phyloP scores from a whole-genome alignment of 2,113 vertebrate species.

The Zosterops lateralis region DNA sequence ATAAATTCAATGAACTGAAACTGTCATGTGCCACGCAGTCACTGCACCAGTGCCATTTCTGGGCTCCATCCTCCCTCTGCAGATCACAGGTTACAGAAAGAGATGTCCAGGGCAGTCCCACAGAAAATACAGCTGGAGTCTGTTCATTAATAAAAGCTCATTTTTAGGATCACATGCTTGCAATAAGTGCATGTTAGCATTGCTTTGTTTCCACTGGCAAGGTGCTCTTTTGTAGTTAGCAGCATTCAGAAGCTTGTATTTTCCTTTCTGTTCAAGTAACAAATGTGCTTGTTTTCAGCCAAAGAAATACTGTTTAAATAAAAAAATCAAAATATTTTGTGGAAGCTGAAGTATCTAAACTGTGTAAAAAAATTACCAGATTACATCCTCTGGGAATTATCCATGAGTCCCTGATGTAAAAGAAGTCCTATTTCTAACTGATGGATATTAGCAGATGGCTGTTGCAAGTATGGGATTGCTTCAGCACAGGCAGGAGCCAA shows the following conservation, averaged over 20 bases:
- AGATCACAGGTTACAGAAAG: background rate
- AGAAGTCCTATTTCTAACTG: background rate
- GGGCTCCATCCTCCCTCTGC: background rate
- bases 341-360: background rate
- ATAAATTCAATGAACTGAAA: conserved; percentile 71
- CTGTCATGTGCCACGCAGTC: conserved; percentile 7
- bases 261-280: background rate
- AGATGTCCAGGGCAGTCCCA: background rate
- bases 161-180: background rate
- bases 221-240: background rate
- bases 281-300: background rate
- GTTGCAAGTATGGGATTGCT: background rate
- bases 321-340: background rate
- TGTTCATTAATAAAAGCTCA: background rate
- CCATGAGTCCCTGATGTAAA: background rate
- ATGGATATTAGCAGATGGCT: background rate
- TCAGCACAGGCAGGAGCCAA: background rate
- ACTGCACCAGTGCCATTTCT: background rate
- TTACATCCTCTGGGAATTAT: background rate
- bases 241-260: background rate
- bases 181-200: background rate
- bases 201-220: background rate
- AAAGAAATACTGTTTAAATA: background rate
- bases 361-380: background rate
- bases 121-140: background rate